phyloP scores from a whole-genome alignment of 2,113 vertebrate genomes.

The Brachyhypopomus occidentalis region DNA sequence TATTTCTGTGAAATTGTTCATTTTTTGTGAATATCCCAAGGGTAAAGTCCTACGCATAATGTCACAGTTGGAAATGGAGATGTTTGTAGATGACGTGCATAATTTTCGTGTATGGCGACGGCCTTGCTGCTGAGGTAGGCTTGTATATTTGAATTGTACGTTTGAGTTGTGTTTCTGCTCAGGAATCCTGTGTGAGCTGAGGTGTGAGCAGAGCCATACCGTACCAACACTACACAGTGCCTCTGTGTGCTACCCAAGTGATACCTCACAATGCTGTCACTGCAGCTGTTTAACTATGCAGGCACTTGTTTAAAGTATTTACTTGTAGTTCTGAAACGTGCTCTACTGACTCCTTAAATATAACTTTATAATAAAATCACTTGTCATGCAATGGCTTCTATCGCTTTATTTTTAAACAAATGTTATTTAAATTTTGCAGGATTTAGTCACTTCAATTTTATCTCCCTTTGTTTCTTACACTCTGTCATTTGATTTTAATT shows the following conservation, averaged over 20 bases:
- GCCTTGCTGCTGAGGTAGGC: slow-evolving; percentile 11
- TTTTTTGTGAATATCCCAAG: slow-evolving; percentile 6
- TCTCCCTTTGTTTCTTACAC: too few species aligned
- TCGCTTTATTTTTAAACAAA: too few species aligned
- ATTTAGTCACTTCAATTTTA: too few species aligned
- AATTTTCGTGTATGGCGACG: background rate
- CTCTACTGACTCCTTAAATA: slow-evolving; percentile 22
- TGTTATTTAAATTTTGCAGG: too few species aligned
- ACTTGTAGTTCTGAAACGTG: slow-evolving; percentile 18
- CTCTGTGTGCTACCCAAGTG: slow-evolving; percentile 30
- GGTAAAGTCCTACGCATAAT: background rate
- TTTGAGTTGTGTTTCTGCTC: slow-evolving; percentile 43
- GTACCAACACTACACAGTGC: slow-evolving; percentile 46
- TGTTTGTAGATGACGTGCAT: slow-evolving; percentile 12
- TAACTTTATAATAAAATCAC: background rate
- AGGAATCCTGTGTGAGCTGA: slow-evolving; percentile 28
- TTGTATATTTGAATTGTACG: slow-evolving; percentile 28
- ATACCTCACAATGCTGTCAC: slow-evolving; percentile 44
- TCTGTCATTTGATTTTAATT: too few species aligned
- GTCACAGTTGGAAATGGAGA: background rate
- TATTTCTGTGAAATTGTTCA: slow-evolving; percentile 15
- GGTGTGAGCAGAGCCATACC: slow-evolving; percentile 41
- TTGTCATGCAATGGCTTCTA: background rate
- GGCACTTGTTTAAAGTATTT: slow-evolving; percentile 35
- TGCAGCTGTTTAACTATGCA: slow-evolving; percentile 28